Percentiles rank a stretch among this genome's conserved stretches.
Evolutionary conservation across 2,888 invertebrate species (phyloP).

Genomic region (Philopedon plagiatum): DNA sequence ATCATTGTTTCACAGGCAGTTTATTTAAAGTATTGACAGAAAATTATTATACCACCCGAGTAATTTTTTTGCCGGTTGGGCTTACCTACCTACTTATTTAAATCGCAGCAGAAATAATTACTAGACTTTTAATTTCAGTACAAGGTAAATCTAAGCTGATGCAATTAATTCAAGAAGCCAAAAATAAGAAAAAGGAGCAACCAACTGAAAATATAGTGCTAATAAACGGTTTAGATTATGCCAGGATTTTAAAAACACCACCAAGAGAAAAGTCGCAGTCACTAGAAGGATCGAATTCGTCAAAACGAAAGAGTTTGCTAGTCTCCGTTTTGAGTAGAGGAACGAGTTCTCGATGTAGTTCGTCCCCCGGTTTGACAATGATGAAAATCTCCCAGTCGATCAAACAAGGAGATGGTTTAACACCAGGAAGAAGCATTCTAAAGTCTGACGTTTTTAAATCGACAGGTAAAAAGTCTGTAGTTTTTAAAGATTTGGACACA

Average conservation of each 20-base stretch:
- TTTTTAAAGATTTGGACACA: slow-evolving; percentile 51
- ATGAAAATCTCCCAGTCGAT: slow-evolving; percentile 58
- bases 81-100: no score
- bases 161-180: slow-evolving; percentile 60
- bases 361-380: slow-evolving; percentile 60
- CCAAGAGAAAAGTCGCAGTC: background rate
- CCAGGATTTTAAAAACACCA: background rate
- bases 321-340: slow-evolving; percentile 42
- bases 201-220: background rate
- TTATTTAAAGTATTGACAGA: no score
- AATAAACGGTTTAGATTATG: background rate
- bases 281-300: slow-evolving; percentile 2
- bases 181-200: slow-evolving; percentile 51
- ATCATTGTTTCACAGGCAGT: no score
- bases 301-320: slow-evolving; percentile 46
- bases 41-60: no score
- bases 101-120: no score
- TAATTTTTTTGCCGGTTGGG: no score
- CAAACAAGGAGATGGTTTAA: slow-evolving; percentile 55
- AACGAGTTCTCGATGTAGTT: slow-evolving; percentile 43
- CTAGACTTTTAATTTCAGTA: background rate
- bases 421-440: slow-evolving; percentile 59
- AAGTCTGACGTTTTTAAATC: slow-evolving; percentile 55
- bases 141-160: slow-evolving; percentile 55
- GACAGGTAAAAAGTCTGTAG: slow-evolving; percentile 54